Percentiles rank a stretch among this genome's conserved stretches.
phyloP scores from a whole-genome alignment of 2,797 vertebrate genomes.

The Helostoma temminkii region DNA sequence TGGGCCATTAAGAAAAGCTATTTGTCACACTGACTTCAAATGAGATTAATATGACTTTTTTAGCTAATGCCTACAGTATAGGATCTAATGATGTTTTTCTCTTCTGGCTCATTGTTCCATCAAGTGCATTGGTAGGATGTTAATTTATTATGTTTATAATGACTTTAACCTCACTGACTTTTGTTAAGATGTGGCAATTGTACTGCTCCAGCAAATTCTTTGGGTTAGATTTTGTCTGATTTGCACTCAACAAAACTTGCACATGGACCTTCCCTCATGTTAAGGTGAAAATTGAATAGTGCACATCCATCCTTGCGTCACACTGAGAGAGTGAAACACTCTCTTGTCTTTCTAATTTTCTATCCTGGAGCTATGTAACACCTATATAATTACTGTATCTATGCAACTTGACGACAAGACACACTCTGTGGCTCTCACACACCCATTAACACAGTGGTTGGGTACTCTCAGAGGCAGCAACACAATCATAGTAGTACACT shows the following conservation, averaged over 20 bases:
- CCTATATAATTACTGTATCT: conserved; percentile 59
- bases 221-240: not conserved
- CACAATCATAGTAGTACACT: not conserved
- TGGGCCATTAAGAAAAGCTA: conserved; percentile 51
- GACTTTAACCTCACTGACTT: conserved; percentile 12
- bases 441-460: not conserved
- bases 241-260: conserved; percentile 12
- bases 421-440: conserved; percentile 1
- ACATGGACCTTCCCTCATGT: conserved; percentile 17
- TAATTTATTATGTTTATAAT: conserved; percentile 33
- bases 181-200: not conserved
- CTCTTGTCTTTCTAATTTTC: conserved; percentile 26
- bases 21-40: conserved; percentile 46
- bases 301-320: conserved; percentile 31
- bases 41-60: conserved; percentile 40
- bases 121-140: conserved; percentile 2
- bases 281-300: conserved; percentile 56
- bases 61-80: conserved; percentile 8
- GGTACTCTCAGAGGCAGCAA: not conserved
- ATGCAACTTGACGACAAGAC: conserved; percentile 31
- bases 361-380: conserved; percentile 43
- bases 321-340: conserved; percentile 46
- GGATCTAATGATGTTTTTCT: conserved; percentile 42
- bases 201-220: conserved; percentile 8
- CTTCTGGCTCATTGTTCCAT: conserved; percentile 12